Evolutionary conservation across 64 coral and sea anemone species (phyloP), one percentile per base, ranked within the genome.

Genomic region (Stichodactyla helianthus): DNA sequence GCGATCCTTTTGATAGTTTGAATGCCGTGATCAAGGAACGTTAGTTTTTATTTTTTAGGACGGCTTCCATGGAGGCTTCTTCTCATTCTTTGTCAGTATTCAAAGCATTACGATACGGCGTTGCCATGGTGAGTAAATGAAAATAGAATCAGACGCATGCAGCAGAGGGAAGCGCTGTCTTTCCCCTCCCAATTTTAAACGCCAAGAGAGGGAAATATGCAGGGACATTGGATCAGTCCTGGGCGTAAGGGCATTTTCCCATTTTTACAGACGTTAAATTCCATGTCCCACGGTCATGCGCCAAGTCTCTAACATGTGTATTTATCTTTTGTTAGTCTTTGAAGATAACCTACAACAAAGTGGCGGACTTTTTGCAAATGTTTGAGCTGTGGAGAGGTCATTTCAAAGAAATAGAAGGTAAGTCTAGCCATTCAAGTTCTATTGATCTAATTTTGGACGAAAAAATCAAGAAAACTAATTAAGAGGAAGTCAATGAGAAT

Each of bases 401-500:
- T 61, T 87, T 92, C 31, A 92, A 92, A 52, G 85, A 92, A 83
- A 92, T 92, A 60, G 90, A 92, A 82, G 90, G 70, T 76, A n/a
- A 78, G 7, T 8, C 1, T 28, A 13, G 7, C 7, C 31, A 78
- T 59, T 57, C 55, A 57, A 57, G 6, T 57, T 57, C 55, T 57
- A 57, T 57, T 57, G 6, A 57, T 13, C 13, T 57, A 57, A 57
- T 57, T 57, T 13, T n/a, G n/a, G n/a, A n/a, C n/a, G n/a, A n/a
- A n/a, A n/a, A n/a, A n/a, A n/a, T n/a, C n/a, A n/a, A n/a, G n/a
- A n/a, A n/a, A n/a, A n/a, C n/a, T n/a, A n/a, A n/a, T n/a, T n/a
- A n/a, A n/a, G n/a, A n/a, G n/a, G n/a, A n/a, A n/a, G n/a, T n/a
- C n/a, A n/a, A n/a, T n/a, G n/a, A n/a, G n/a, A n/a, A n/a, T n/a